phyloP scores from a whole-genome alignment of 2,113 vertebrate species.

The Otolemur garnettii region DNA sequence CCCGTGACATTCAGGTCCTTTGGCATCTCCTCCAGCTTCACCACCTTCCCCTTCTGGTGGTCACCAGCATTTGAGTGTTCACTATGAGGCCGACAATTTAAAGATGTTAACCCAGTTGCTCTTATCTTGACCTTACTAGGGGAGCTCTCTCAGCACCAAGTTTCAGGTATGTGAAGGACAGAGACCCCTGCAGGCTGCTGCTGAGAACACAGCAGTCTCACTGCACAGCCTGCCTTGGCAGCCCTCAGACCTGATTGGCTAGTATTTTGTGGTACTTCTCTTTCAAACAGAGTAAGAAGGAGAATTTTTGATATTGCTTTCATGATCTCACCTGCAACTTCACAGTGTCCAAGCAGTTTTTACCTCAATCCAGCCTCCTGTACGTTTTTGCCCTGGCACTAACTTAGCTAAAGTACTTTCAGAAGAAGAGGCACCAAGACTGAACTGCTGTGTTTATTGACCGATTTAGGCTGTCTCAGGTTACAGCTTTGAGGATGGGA shows the following conservation, averaged over 20 bases:
- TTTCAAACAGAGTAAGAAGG: conserved; percentile 40
- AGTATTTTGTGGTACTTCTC: background rate
- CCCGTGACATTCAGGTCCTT: background rate
- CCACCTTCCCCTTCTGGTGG: background rate
- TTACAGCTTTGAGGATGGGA: conserved; percentile 18
- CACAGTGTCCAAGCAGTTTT: conserved; percentile 8
- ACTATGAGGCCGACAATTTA: background rate
- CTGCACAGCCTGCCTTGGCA: background rate
- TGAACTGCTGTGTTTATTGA: conserved; percentile 38
- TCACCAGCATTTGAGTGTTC: background rate
- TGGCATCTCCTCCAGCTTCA: background rate
- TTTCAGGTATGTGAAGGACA: background rate
- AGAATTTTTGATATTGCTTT: conserved; percentile 20
- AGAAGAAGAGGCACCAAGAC: conserved; percentile 22
- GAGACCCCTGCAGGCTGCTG: background rate
- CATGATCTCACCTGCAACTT: conserved; percentile 33
- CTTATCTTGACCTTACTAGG: background rate
- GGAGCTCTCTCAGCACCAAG: background rate
- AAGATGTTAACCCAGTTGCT: background rate
- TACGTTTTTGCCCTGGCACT: conserved; percentile 23
- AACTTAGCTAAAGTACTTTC: conserved; percentile 49
- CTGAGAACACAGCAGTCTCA: background rate
- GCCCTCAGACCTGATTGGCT: background rate
- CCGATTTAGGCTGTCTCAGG: conserved; percentile 3
- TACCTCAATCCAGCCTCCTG: conserved; percentile 29